Evolutionary conservation across 2,113 vertebrate genomes (phyloP).

Genomic region (Vanacampus margaritifer): DNA sequence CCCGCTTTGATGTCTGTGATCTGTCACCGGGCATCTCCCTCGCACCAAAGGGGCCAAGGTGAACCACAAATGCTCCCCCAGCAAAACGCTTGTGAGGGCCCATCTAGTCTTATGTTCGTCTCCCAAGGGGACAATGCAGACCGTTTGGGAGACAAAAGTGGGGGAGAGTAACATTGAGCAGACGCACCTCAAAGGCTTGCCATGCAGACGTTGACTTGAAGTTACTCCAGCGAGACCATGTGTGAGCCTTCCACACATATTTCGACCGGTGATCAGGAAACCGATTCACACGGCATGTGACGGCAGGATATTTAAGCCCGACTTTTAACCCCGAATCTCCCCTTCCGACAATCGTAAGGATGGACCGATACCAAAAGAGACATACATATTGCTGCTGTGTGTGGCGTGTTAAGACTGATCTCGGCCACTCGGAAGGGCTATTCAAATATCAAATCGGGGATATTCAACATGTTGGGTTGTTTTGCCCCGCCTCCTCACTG

Average conservation of each 20-base stretch:
- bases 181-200: background rate
- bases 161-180: background rate
- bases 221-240: background rate
- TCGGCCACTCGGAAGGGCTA: too few species aligned
- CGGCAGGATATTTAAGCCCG: too few species aligned
- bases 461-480: too few species aligned
- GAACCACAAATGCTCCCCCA: constrained; percentile 27
- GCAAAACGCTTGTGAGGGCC: constrained; percentile 5
- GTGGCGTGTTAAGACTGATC: too few species aligned
- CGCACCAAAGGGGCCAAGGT: constrained; percentile 34
- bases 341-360: too few species aligned
- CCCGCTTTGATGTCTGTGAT: constrained; percentile 43
- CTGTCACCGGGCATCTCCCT: constrained; percentile 18
- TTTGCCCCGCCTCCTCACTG: too few species aligned
- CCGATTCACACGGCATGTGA: too few species aligned
- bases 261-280: background rate
- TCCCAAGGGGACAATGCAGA: constrained; percentile 17
- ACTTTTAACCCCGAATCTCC: too few species aligned
- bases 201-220: background rate
- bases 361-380: too few species aligned
- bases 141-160: constrained; percentile 9
- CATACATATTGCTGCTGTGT: too few species aligned
- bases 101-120: background rate
- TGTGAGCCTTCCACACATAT: background rate
- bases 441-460: too few species aligned